Conservation (phyloP, 2,888 invertebrate species). For the Amitus sp. region DNA sequence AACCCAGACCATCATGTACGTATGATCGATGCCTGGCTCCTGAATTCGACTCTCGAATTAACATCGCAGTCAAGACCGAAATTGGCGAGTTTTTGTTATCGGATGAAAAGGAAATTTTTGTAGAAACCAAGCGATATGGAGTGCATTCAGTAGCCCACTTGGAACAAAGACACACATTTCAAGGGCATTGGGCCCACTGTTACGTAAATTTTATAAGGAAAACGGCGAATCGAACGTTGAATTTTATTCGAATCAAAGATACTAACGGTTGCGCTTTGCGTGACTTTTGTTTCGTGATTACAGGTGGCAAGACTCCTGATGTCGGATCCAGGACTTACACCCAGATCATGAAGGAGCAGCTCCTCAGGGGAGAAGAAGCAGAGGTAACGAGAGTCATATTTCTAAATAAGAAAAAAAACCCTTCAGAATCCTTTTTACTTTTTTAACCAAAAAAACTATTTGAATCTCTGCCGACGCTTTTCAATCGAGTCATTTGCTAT, state of each 20-base stretch:
- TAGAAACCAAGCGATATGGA: constrained; percentile 44
- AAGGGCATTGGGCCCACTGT: constrained; percentile 53
- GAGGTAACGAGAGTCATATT: constrained; percentile 72
- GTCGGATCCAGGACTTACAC: constrained; percentile 93
- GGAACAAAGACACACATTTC: constrained; percentile 53
- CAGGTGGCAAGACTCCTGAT: constrained; percentile 99
- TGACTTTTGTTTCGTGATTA: constrained; percentile 68
- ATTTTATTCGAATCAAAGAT: constrained; percentile 40
- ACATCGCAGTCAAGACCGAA: too few species aligned
- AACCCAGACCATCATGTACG: constrained; percentile 61
- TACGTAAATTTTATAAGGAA: constrained; percentile 50
- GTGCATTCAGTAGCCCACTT: constrained; percentile 62
- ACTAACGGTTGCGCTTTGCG: constrained; percentile 64
- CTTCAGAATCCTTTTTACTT: too few species aligned
- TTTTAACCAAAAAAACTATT: too few species aligned
- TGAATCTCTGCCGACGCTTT: too few species aligned
- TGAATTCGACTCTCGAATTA: constrained; percentile 47
- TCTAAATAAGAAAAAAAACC: background rate
- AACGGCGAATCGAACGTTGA: constrained; percentile 42
- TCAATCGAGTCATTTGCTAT: too few species aligned
- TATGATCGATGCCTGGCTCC: constrained; percentile 62
- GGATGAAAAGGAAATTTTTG: background rate
- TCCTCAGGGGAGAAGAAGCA: constrained; percentile 89
- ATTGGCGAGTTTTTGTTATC: background rate
- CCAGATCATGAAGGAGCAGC: constrained; percentile 97